A percentile compares a stretch with the other conserved stretches of the same genome.
Conservation (phyloP, 64 coral and sea anemone genomes). For the Porites lutea region DNA sequence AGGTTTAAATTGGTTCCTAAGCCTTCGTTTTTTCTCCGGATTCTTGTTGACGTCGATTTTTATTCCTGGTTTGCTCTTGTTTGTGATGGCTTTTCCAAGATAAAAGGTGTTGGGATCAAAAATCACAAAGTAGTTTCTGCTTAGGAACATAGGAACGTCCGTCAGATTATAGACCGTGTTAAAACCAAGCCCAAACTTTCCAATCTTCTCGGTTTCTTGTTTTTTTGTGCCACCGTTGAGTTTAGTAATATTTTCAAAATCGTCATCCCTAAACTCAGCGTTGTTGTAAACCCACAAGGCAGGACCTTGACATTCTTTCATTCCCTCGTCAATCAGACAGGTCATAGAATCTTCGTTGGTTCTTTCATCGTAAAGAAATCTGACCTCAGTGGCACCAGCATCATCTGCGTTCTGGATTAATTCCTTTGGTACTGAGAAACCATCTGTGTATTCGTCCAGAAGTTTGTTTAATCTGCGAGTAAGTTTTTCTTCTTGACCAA, state of each 20-base stretch:
- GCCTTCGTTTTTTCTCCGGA: neutral
- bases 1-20: constrained; percentile 73
- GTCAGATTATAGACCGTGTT: constrained; percentile 91
- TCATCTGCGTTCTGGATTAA: constrained; percentile 93
- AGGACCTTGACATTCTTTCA: constrained; percentile 81
- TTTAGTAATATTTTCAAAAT: constrained; percentile 84
- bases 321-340: constrained; percentile 68
- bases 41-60: constrained; percentile 55
- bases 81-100: neutral
- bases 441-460: constrained; percentile 86
- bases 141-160: constrained; percentile 88
- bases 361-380: constrained; percentile 78
- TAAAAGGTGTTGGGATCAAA: constrained; percentile 84
- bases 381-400: constrained; percentile 81
- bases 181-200: constrained; percentile 88
- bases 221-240: constrained; percentile 83
- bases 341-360: constrained; percentile 69
- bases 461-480: constrained; percentile 67
- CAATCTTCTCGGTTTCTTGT: constrained; percentile 77
- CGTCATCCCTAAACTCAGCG: constrained; percentile 73
- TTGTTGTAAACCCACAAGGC: constrained; percentile 89
- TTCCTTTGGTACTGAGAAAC: constrained; percentile 81
- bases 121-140: constrained; percentile 72
- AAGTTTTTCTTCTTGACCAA: constrained; percentile 82
- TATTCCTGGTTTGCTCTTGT: constrained; percentile 22